Percentiles rank a stretch among this genome's conserved stretches.
Conservation (phyloP, 2,888 invertebrate species). For the Schizaphis graminum region DNA sequence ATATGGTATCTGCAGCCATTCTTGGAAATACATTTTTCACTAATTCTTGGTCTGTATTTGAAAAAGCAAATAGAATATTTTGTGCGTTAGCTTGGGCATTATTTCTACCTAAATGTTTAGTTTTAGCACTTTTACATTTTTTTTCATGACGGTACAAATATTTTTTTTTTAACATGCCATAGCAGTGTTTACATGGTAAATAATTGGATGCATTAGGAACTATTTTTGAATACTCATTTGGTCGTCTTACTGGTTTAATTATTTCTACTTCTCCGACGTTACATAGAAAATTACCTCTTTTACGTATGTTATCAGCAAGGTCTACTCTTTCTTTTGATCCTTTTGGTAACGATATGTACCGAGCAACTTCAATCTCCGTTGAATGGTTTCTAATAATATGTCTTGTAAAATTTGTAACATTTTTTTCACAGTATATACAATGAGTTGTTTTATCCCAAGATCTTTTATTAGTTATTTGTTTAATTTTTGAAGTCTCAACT, state of each 20-base stretch:
- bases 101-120: too few species aligned
- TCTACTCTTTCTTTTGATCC: background rate
- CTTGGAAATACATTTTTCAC: background rate
- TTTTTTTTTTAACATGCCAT: too few species aligned
- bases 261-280: too few species aligned
- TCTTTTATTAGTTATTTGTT: background rate
- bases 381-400: background rate
- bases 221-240: too few species aligned
- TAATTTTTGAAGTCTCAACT: slow-evolving; percentile 11
- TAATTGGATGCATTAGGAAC: too few species aligned
- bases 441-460: background rate
- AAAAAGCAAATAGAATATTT: background rate
- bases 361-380: background rate
- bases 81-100: background rate
- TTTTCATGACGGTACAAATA: too few species aligned
- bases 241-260: too few species aligned
- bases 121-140: too few species aligned
- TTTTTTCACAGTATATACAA: background rate
- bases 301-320: too few species aligned
- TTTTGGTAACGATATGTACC: background rate
- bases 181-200: too few species aligned
- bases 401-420: background rate
- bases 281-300: too few species aligned
- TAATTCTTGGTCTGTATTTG: background rate
- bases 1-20: background rate